Conservation (phyloP, 2,888 invertebrate genomes). For the Parnassius glacialis region DNA sequence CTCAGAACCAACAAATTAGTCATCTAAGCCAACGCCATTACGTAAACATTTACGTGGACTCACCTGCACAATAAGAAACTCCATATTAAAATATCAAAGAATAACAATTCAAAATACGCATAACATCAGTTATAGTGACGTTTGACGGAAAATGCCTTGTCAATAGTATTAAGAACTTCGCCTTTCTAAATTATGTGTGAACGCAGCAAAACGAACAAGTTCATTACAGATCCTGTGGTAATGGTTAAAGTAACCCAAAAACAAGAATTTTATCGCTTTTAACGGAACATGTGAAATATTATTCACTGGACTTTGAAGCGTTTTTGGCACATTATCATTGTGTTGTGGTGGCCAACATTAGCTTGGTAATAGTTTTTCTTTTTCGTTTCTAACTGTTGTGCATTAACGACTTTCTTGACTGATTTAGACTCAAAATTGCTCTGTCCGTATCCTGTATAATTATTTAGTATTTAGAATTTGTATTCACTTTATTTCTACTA, state of each 20-base stretch:
- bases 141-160: not conserved
- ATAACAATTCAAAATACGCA: not conserved
- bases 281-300: not conserved
- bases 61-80: not conserved
- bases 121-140: not conserved
- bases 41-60: not conserved
- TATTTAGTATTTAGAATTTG: too few relatives aligned
- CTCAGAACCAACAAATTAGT: too few relatives aligned
- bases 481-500: too few relatives aligned
- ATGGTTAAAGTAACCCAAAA: not conserved
- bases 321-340: not conserved
- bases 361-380: not conserved
- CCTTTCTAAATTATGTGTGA: not conserved
- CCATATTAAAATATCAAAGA: not conserved
- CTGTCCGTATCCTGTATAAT: too few relatives aligned
- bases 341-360: not conserved
- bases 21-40: too few relatives aligned
- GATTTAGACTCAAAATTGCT: too few relatives aligned
- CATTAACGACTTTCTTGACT: too few relatives aligned
- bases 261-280: not conserved
- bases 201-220: not conserved
- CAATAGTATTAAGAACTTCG: not conserved
- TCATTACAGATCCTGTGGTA: not conserved
- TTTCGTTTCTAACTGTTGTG: too few relatives aligned
- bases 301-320: not conserved